These are phyloP conservation scores for Drosophila pseudotakahashii DNA, from an alignment of 2,888 invertebrate species.

Conservation along the genomic window DNA sequence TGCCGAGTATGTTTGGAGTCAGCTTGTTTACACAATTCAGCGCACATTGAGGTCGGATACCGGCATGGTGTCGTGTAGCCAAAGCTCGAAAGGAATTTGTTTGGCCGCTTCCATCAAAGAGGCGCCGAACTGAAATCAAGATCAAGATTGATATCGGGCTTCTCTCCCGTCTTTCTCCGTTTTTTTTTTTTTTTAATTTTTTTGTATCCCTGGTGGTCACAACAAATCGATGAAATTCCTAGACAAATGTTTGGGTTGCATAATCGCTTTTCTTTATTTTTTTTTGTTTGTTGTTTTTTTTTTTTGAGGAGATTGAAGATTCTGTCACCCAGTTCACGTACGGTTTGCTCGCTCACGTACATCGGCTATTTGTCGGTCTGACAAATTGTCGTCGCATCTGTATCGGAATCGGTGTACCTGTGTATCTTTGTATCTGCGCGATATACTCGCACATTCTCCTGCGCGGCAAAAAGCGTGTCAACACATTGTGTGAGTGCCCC, in stretches of 20 bases:
- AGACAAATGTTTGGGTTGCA: slow-evolving; percentile 47
- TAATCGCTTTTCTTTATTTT: slow-evolving; percentile 32
- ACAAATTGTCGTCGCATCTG: slow-evolving; percentile 72
- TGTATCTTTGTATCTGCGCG: slow-evolving; percentile 33
- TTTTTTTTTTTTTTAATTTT: neutral
- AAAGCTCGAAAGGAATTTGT: slow-evolving; percentile 67
- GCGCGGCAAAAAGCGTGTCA: slow-evolving; percentile 69
- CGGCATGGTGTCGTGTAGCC: slow-evolving; percentile 53
- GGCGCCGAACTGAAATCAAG: slow-evolving; percentile 80
- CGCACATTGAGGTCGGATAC: slow-evolving; percentile 81
- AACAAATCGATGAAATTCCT: slow-evolving; percentile 56
- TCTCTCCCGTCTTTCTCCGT: slow-evolving; percentile 8
- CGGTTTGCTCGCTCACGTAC: slow-evolving; percentile 70
- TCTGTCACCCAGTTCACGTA: slow-evolving; percentile 77
- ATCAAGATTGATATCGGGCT: slow-evolving; percentile 73
- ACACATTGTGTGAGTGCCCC: slow-evolving; percentile 69
- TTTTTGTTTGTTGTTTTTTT: neutral
- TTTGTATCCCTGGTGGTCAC: slow-evolving; percentile 44
- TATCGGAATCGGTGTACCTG: slow-evolving; percentile 38
- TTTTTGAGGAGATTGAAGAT: slow-evolving; percentile 31
- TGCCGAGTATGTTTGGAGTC: slow-evolving; percentile 82
- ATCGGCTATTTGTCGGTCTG: slow-evolving; percentile 71
- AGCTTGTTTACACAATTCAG: slow-evolving; percentile 84
- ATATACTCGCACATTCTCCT: slow-evolving; percentile 22
- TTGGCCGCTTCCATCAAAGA: slow-evolving; percentile 75